A percentile compares a stretch with the other conserved stretches of the same genome.
These are phyloP conservation scores for Sisyra terminalis DNA, from an alignment of 2,888 invertebrate genomes.

Conservation along the genomic window DNA sequence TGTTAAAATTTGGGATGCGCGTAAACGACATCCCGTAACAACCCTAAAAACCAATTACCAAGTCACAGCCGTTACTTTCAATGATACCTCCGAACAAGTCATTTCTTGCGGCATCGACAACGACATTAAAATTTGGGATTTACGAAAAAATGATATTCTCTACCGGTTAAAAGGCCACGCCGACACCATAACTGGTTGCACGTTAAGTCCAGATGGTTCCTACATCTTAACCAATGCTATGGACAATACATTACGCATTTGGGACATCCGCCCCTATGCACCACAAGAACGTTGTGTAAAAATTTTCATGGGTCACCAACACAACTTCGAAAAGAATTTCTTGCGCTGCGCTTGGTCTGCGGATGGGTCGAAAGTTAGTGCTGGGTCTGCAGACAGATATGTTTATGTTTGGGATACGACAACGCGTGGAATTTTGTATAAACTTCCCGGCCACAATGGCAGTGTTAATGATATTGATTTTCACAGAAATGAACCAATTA, in stretches of 20 bases:
- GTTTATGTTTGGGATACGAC: constrained; percentile 97
- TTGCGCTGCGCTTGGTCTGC: constrained; percentile 86
- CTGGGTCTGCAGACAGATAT: constrained; percentile 90
- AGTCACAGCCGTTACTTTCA: constrained; percentile 80
- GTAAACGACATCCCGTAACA: constrained; percentile 65
- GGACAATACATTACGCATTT: constrained; percentile 90
- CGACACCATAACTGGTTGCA: constrained; percentile 85
- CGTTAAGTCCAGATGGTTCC: constrained; percentile 70
- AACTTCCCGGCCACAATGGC: constrained; percentile 95
- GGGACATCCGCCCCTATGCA: constrained; percentile 94
- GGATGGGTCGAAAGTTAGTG: constrained; percentile 79
- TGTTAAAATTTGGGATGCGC: constrained; percentile 82
- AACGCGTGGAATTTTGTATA: constrained; percentile 79
- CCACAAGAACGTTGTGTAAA: constrained; percentile 87
- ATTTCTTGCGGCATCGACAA: constrained; percentile 95
- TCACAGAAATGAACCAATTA: constrained; percentile 84
- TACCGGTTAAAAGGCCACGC: constrained; percentile 84
- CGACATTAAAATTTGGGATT: constrained; percentile 95
- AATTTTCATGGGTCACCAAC: constrained; percentile 82
- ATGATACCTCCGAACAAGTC: constrained; percentile 89
- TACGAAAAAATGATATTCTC: constrained; percentile 70
- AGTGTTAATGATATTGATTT: constrained; percentile 94
- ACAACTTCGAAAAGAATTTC: constrained; percentile 96
- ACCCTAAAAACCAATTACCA: constrained; percentile 59
- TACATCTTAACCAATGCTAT: constrained; percentile 91